Evolutionary conservation across 2,888 invertebrate species (phyloP), one percentile per base, ranked within the genome.

Genomic region (Mythimna loreyi): DNA sequence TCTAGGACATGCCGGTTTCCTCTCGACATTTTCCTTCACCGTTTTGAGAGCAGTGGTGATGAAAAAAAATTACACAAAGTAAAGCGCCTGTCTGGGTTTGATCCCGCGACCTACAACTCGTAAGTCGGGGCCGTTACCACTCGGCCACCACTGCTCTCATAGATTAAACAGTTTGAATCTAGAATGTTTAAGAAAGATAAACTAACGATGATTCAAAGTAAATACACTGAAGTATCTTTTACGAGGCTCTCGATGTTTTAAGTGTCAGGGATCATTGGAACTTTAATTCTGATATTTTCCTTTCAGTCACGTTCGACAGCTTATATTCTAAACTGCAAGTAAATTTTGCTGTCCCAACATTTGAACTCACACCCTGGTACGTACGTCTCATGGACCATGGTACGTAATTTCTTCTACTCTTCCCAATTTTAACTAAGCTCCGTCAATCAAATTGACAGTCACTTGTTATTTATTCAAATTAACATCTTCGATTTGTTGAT

Each of bases 211-310:
- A 43, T 43, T 43, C 19, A 43, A 6, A 19, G 43, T 43, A 43
- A 19, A 19, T 19, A 43, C 9, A 9, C 33, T 1, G 1, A 19
- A 5, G 19, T 43, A 43, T 6, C 43, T 36, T 36, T 0, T 4
- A 47, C 11, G 11, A 8, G 11, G 11, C 19, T 40, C 3, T 3
- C 16, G 16, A 16, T 28, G 45, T 59, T n/a, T 8, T n/a, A 28
- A 25, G 23, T 57, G n/a, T 57, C 8, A 19, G 23, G 23, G 19
- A 47, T 33, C 43, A 45, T 36, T 16, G 3, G 28, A 55, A 28
- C n/a, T 67, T 67, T 33, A 40, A 68, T 49, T 59, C 25, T 16
- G 50, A 21, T 9, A 36, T 59, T 25, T 52, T 52, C 43, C 19
- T 33, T 49, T 36, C 4, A 21, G 59, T 59, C 36, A 59, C 60